Conservation (phyloP, 2,888 invertebrate genomes). For the Panzeria rudis region DNA sequence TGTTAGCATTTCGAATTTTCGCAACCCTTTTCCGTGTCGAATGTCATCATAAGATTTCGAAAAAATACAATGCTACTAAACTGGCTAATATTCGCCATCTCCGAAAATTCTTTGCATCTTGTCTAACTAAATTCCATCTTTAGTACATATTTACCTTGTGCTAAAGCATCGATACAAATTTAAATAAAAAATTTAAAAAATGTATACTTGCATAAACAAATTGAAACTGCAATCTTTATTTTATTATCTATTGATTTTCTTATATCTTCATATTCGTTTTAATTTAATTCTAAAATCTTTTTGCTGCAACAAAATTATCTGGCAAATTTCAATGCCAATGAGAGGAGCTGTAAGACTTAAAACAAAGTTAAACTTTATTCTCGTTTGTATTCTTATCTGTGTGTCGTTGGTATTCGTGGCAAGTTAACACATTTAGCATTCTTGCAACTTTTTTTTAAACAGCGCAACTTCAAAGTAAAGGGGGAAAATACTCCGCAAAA, state of each 20-base stretch:
- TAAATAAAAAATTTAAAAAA: background rate
- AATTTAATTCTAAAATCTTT: conserved; percentile 23
- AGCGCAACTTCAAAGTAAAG: conserved; percentile 16
- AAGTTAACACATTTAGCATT: conserved; percentile 68
- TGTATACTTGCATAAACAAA: background rate
- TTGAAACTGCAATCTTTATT: background rate
- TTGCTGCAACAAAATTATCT: conserved; percentile 5
- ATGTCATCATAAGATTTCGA: background rate
- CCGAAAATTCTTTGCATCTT: background rate
- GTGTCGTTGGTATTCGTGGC: conserved; percentile 24
- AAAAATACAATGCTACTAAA: background rate
- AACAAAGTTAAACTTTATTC: conserved; percentile 40
- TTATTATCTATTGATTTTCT: conserved; percentile 14
- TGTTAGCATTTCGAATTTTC: too few species aligned
- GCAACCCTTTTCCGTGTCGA: too few species aligned
- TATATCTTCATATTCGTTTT: background rate
- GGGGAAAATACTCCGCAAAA: conserved; percentile 21
- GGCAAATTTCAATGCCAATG: conserved; percentile 26
- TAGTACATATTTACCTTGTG: background rate
- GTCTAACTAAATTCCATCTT: background rate
- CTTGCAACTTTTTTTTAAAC: conserved; percentile 32
- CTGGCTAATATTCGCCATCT: background rate
- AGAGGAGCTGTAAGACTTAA: background rate
- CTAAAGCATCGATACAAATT: background rate
- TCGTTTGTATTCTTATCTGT: conserved; percentile 19